phyloP scores from a whole-genome alignment of 2,113 vertebrate genomes.

The Epinephelus cyanopodus region DNA sequence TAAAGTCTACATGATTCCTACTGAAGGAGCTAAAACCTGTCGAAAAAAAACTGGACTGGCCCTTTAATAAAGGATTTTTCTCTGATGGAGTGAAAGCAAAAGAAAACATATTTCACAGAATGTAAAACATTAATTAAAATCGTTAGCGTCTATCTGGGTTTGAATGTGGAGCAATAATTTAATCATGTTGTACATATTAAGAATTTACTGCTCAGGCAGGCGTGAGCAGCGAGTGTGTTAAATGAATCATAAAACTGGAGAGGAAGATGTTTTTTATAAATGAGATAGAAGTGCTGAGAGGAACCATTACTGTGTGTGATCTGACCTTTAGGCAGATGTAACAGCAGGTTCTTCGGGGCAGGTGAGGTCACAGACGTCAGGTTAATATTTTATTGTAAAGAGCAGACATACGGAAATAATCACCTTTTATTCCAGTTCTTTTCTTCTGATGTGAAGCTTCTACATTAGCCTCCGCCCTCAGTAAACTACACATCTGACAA shows the following conservation, averaged over 20 bases:
- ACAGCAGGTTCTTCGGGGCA: too few species aligned
- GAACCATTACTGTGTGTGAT: conserved; percentile 14
- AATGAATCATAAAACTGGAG: conserved; percentile 32
- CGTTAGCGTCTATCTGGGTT: background rate
- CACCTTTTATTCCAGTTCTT: background rate
- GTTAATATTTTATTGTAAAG: background rate
- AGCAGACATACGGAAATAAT: background rate
- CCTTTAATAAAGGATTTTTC: background rate
- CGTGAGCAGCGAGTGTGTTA: conserved; percentile 14
- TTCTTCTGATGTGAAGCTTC: background rate
- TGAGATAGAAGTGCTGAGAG: conserved; percentile 15
- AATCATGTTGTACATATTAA: conserved; percentile 42
- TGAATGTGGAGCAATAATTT: conserved; percentile 37
- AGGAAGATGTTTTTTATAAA: conserved; percentile 18
- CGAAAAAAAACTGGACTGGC: too few species aligned
- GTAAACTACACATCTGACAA: too few species aligned
- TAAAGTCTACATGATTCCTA: too few species aligned
- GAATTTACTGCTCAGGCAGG: conserved; percentile 30
- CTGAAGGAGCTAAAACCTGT: background rate
- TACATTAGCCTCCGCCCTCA: background rate
- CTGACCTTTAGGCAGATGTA: background rate
- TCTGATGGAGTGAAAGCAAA: background rate
- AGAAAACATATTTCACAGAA: conserved; percentile 21
- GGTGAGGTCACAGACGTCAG: background rate
- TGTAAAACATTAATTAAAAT: conserved; percentile 29